phyloP scores from a whole-genome alignment of 1,140 invertebrate genomes.

The Penaeus vannamei region DNA sequence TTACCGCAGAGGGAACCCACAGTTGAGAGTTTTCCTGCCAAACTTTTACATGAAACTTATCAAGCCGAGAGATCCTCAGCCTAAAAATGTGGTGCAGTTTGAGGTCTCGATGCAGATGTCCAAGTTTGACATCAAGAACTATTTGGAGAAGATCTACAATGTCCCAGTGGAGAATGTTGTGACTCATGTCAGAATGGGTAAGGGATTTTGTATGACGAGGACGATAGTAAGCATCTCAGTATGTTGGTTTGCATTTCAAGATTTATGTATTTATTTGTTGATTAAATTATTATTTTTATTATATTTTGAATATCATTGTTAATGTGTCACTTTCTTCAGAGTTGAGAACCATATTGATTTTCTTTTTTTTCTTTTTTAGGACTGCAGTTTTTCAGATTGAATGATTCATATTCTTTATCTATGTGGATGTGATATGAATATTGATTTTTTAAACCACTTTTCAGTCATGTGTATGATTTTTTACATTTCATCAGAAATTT shows the following conservation, averaged over 20 bases:
- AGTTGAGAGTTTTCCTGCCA: slow-evolving; percentile 89
- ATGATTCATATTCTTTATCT: too few relatives aligned
- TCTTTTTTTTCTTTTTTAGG: too few relatives aligned
- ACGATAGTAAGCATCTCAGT: slow-evolving; percentile 69
- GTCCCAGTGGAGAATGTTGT: slow-evolving; percentile 82
- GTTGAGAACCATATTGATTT: too few relatives aligned
- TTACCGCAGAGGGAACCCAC: slow-evolving; percentile 91
- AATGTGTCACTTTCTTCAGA: too few relatives aligned
- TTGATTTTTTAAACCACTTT: too few relatives aligned
- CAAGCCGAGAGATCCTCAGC: slow-evolving; percentile 75
- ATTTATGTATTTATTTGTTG: slow-evolving; percentile 18
- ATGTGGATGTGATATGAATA: too few relatives aligned
- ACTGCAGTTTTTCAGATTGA: too few relatives aligned
- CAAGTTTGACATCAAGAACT: slow-evolving; percentile 88
- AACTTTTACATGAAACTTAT: slow-evolving; percentile 96
- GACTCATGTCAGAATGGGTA: slow-evolving; percentile 81
- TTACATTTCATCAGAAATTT: too few relatives aligned
- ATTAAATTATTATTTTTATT: not conserved
- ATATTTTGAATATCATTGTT: too few relatives aligned
- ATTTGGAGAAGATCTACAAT: slow-evolving; percentile 95
- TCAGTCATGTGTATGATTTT: too few relatives aligned
- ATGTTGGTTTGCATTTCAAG: too few relatives aligned
- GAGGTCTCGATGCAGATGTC: slow-evolving; percentile 89
- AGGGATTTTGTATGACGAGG: slow-evolving; percentile 70
- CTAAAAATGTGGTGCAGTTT: slow-evolving; percentile 87